Base-by-base conservation (phyloP, 2,797 vertebrate genomes). In the Enteromius afrohamiltoni region DNA sequence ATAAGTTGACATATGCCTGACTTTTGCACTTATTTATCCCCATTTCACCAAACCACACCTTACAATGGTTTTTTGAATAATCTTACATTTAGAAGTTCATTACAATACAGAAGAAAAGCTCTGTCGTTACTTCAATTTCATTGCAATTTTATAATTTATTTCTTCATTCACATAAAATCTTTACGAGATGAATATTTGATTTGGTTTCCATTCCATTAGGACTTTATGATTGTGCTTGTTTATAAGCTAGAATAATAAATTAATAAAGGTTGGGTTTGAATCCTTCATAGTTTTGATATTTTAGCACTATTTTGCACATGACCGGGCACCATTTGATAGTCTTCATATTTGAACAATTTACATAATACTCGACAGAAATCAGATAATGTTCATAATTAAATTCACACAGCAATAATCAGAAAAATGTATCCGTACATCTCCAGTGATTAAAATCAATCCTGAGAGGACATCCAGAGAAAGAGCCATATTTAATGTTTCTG, bases 391-490 rank as follows among this genome's bases (percentile, higher is more conserved):
- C 19, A 81, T 26, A 62, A 73, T 77, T 45, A 45, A 62, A 58
- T 58, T 76, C 37, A 64, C 40, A 81, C 68, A 73, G n/a, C 4
- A 73, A 71, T n/a, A 80, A 55, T 8, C 37, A 17, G 58, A 80
- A 60, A 40, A 7, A 40, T 9, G 6, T n/a, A 53, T 1, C 37
- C 13, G 34, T 11, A 80, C 42, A 6, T 29, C 17, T 16, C 37
- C n/a, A 23, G 62, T 9, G 10, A 23, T 77, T 40, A 60, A 77
- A 77, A 26, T 77, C 37, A 77, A 29, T 60, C 79, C 69, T 73
- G 79, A 81, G 79, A 73, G 2, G 26, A 62, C 19, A 85, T 79
- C 83, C 79, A 75, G 65, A 80, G 34, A 68, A 58, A 69, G 37
- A 49, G 42, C 45, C 60, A 78, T 34, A 34, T 81, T 47, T 71